Base-by-base conservation (phyloP, 2,113 vertebrate genomes). In the Chauna torquata region DNA sequence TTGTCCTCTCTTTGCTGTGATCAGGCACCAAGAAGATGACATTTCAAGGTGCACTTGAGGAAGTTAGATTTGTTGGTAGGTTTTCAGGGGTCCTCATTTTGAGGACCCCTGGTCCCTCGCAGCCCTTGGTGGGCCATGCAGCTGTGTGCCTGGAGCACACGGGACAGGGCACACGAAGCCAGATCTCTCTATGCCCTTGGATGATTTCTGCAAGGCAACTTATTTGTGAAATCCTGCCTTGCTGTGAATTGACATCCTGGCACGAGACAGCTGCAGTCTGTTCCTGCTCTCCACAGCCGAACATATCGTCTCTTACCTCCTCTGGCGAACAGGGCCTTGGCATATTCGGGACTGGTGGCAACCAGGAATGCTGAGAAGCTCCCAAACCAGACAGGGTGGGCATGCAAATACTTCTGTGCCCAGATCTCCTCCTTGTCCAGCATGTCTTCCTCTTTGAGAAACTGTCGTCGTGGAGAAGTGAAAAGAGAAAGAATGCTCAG, bases 331-430 rank as follows among this genome's bases (percentile, higher is more conserved):
- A 99, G 9, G 47, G 85, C 89, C 91, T 98, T 99, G 40, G 97
- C 98, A 88, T 99, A 99, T 54, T 98, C 98, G 0, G 99, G 99
- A 90, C 99, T 95, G 4, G 96, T 97, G 93, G 99, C 8, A 81
- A 68, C 42, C 30, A 99, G 47, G 23, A 86, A 8, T 8, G 90
- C 96, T 2, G 76, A n/a, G 82, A 97, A 98, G 7, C 98, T 98
- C 27, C 98, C 98, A 11, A 99, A 95, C 98, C 98, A 99, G 5
- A 98, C 0, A 8, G 98, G 98, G 28, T 96, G 98, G 28, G 97
- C 98, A 2, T 76, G n/a, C 0, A 76, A 98, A 71, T 98, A 99
- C 62, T 97, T 84, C 59, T 96, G 42, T 62, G 80, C 36, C 98
- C 97, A 98, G 17, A 9, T 1, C 78, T 97, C 95, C 3, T 0